Evolutionary conservation across 2,888 invertebrate genomes (phyloP), one percentile per base, ranked within the genome.

Genomic region (Teleiodes luculella): DNA sequence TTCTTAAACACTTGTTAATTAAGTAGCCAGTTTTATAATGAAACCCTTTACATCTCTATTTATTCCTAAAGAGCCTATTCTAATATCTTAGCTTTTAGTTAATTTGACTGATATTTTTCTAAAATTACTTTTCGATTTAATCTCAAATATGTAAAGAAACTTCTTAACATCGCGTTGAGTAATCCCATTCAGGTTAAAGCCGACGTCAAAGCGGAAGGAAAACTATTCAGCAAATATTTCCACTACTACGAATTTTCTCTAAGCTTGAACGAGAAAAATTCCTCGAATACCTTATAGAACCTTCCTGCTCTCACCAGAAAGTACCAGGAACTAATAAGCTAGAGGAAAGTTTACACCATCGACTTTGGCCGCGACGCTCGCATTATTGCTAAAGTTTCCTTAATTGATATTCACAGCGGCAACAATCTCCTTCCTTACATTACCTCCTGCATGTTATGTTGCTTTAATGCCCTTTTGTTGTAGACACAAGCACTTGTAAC

Each of bases 351-450:
- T 72, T 72, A 72, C 70, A 74, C 71, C 72, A 76, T 72, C 68
- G 72, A 66, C 54, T 60, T 67, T 59, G 60, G 57, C 57, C 56
- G 54, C 58, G 64, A 49, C 60, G 55, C 60, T 57, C 62, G 61
- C 57, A 66, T 65, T 76, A 78, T 77, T 78, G 71, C 72, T 56
- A 75, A 79, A 79, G 68, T 79, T 78, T 74, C 62, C 65, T 61
- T 78, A 76, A 78, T 79, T 77, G 78, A 77, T 76, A 77, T 78
- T 78, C 73, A 72, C 67, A 66, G 59, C 71, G 68, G 60, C 64
- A 60, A 66, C 67, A 66, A 65, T 65, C 3, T 24, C 24, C 24
- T 63, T 61, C 63, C 62, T 61, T 55, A 48, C 37, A 54, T 28
- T 36, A 52, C 58, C 48, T 53, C 63, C 52, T 54, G 54, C 63